A percentile compares a stretch with the other conserved stretches of the same genome.
These are phyloP conservation scores for Germaria angustata DNA, from an alignment of 2,888 invertebrate genomes.

Conservation along the genomic window DNA sequence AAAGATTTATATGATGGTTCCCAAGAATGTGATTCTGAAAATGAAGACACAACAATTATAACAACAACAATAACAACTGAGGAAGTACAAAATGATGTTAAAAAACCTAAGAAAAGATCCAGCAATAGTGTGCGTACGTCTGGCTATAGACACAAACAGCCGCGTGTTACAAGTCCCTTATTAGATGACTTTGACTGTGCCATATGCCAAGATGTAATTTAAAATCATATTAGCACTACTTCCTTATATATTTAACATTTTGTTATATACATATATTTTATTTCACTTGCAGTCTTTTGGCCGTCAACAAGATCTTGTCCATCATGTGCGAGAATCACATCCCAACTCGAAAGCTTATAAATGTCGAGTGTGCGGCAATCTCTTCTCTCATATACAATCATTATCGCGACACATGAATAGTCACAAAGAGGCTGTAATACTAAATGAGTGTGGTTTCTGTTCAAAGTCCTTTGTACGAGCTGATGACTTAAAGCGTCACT, in stretches of 20 bases:
- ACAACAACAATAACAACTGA: not conserved
- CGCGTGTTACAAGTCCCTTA: constrained; percentile 54
- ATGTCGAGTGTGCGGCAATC: constrained; percentile 58
- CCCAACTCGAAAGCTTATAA: constrained; percentile 65
- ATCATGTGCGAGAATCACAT: constrained; percentile 60
- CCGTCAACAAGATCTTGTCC: constrained; percentile 57
- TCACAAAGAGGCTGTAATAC: constrained; percentile 44
- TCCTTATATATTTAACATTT: not conserved
- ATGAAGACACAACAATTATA: not conserved
- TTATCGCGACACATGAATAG: constrained; percentile 68
- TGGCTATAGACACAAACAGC: constrained; percentile 50
- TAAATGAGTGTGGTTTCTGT: constrained; percentile 55
- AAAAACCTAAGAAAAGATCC: not conserved
- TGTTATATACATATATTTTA: not conserved
- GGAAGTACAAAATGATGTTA: not conserved
- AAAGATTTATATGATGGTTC: not conserved
- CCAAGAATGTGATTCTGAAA: not conserved
- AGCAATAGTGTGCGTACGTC: not conserved
- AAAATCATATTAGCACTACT: not conserved
- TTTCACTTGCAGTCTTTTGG: constrained; percentile 53
- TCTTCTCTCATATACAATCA: constrained; percentile 67
- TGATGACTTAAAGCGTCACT: constrained; percentile 64
- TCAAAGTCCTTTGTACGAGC: constrained; percentile 57
- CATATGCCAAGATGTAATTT: constrained; percentile 59
- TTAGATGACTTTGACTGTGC: constrained; percentile 52